Conservation (phyloP, 1,140 invertebrate genomes). For the Macrostomum lignano region DNA sequence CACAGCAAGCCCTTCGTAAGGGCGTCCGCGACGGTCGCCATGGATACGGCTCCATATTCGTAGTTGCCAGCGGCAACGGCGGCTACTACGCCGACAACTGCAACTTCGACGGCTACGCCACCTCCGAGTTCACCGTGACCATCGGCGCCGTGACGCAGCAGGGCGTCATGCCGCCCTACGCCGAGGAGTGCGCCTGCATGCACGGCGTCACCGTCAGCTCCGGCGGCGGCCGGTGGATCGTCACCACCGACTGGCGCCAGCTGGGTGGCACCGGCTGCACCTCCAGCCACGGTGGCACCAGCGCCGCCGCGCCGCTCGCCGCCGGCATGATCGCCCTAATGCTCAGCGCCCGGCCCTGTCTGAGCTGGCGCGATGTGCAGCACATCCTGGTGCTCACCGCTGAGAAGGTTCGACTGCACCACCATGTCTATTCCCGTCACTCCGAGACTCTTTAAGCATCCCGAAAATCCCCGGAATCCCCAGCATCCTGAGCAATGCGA, state of each 20-base stretch:
- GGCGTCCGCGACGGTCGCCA: conserved; percentile 21
- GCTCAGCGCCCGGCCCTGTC: conserved; percentile 33
- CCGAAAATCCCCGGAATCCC: no score
- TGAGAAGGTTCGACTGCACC: conserved; percentile 30
- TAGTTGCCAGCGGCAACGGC: conserved; percentile 28
- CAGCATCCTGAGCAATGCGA: no score
- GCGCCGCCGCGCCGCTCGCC: conserved; percentile 28
- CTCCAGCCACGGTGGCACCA: conserved; percentile 24
- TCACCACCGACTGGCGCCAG: conserved; percentile 22
- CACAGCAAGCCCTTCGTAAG: conserved; percentile 18
- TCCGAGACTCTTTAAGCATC: no score
- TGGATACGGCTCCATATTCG: conserved; percentile 26
- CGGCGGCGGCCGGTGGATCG: conserved; percentile 15
- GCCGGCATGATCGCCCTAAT: conserved; percentile 29
- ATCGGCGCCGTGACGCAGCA: conserved; percentile 26
- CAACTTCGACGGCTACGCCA: conserved; percentile 28
- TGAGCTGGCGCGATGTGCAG: conserved; percentile 88
- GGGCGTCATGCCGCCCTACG: conserved; percentile 27
- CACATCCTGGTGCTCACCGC: conserved; percentile 78
- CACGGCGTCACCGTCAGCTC: conserved; percentile 29
- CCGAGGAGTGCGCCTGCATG: conserved; percentile 29
- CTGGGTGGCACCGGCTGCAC: conserved; percentile 20
- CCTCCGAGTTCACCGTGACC: conserved; percentile 27
- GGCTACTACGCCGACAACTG: no score
- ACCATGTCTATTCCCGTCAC: no score